These are phyloP conservation scores for Amblyopsis hoosieri DNA, from an alignment of 2,797 vertebrate genomes.

Conservation along the genomic window DNA sequence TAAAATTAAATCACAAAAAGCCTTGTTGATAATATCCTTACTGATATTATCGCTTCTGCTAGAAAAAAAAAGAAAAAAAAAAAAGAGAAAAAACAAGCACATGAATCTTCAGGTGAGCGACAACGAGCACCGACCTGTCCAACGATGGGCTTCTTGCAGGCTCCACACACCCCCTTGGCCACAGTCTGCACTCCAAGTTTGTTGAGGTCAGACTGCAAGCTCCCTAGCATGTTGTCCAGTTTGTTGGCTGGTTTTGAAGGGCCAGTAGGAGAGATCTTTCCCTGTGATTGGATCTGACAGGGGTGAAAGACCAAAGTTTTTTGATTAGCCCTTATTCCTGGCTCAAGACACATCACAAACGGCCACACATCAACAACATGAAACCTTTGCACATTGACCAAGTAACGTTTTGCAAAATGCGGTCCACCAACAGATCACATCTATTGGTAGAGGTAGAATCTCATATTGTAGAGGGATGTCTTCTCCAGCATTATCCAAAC, in stretches of 20 bases:
- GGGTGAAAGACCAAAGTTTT: constrained; percentile 19
- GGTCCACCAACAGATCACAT: not conserved
- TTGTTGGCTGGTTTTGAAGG: constrained; percentile 90
- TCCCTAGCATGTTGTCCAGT: constrained; percentile 95
- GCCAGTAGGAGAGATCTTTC: constrained; percentile 80
- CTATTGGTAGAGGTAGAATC: too few relatives aligned
- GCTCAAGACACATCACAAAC: not conserved
- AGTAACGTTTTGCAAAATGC: not conserved
- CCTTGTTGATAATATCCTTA: too few relatives aligned
- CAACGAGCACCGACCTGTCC: constrained; percentile 82
- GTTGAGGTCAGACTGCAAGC: constrained; percentile 93
- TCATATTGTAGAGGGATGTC: not conserved
- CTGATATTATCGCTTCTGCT: too few relatives aligned
- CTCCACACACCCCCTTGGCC: constrained; percentile 93
- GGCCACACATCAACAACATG: not conserved
- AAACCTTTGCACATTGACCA: not conserved
- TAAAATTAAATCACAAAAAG: not conserved
- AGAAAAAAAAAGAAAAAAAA: too few relatives aligned
- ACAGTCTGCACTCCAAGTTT: constrained; percentile 90
- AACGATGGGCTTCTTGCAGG: constrained; percentile 95
- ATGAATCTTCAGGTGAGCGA: too few relatives aligned
- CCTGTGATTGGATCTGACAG: constrained; percentile 88
- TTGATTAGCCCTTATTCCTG: not conserved
- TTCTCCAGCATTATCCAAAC: not conserved
- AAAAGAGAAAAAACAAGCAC: too few relatives aligned